Evolutionary conservation across 2,888 invertebrate species (phyloP).

Genomic region (Hartigia nigra): DNA sequence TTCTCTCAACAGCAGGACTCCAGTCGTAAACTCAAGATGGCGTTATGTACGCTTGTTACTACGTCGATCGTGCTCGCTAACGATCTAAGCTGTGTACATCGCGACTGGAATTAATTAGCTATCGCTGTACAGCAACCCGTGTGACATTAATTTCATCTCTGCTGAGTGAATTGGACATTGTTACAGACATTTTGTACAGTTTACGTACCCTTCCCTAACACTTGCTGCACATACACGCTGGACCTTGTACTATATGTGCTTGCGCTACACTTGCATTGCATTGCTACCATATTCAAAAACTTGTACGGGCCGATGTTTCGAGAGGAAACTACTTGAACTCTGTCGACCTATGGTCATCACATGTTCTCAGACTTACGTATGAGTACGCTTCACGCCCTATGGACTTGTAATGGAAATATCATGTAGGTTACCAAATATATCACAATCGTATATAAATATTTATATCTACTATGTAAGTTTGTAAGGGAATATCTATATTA

Average conservation of each 20-base stretch:
- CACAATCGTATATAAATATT: not conserved
- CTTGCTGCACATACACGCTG: not conserved
- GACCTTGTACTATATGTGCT: not conserved
- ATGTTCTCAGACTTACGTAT: conserved; percentile 25
- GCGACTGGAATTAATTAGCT: not conserved
- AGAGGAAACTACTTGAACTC: conserved; percentile 28
- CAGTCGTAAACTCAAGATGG: not conserved
- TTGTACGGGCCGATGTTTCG: not conserved
- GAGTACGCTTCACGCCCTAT: conserved; percentile 33
- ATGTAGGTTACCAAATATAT: conserved; percentile 17
- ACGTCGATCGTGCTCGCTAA: not conserved
- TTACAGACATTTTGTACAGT: not conserved
- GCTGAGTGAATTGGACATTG: not conserved
- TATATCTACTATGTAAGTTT: not conserved
- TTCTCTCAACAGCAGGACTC: not conserved
- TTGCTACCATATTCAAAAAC: not conserved
- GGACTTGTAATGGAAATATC: conserved; percentile 36
- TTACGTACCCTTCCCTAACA: not conserved
- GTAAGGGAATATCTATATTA: not conserved
- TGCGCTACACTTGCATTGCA: not conserved
- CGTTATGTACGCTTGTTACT: not conserved
- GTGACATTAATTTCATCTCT: not conserved
- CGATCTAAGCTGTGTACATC: not conserved
- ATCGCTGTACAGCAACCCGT: conserved; percentile 10
- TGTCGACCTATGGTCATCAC: conserved; percentile 22